Evolutionary conservation across 2,113 vertebrate species (phyloP).

Genomic region (Macaca nemestrina): DNA sequence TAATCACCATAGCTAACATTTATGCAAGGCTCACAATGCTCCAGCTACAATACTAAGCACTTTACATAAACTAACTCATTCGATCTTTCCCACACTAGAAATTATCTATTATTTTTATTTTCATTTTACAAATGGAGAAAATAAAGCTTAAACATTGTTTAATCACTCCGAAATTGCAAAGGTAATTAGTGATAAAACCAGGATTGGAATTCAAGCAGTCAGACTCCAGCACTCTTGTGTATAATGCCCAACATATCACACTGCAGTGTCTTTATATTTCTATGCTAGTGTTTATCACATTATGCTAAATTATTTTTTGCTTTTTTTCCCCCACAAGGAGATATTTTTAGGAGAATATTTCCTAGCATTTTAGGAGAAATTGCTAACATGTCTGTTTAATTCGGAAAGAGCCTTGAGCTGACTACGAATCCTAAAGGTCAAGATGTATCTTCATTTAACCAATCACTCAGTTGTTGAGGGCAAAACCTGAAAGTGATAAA

Average conservation of each 20-base stretch:
- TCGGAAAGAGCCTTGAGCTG: background rate
- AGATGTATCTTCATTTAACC: background rate
- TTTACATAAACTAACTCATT: background rate
- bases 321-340: too few species aligned
- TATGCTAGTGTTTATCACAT: background rate
- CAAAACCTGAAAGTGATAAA: background rate
- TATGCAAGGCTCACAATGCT: background rate
- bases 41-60: background rate
- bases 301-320: background rate
- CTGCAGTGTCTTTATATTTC: background rate
- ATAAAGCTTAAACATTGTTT: background rate
- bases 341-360: too few species aligned
- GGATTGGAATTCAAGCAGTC: background rate
- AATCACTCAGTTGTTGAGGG: background rate
- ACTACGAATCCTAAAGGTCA: background rate
- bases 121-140: background rate
- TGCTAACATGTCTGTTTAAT: background rate
- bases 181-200: background rate
- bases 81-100: background rate
- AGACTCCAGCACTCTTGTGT: background rate
- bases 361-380: background rate
- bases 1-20: background rate
- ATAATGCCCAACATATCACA: background rate
- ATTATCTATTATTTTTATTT: background rate
- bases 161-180: background rate